Evolutionary conservation across 2,113 vertebrate species (phyloP), one percentile per base, ranked within the genome.

Genomic region (Ascaphus truei): DNA sequence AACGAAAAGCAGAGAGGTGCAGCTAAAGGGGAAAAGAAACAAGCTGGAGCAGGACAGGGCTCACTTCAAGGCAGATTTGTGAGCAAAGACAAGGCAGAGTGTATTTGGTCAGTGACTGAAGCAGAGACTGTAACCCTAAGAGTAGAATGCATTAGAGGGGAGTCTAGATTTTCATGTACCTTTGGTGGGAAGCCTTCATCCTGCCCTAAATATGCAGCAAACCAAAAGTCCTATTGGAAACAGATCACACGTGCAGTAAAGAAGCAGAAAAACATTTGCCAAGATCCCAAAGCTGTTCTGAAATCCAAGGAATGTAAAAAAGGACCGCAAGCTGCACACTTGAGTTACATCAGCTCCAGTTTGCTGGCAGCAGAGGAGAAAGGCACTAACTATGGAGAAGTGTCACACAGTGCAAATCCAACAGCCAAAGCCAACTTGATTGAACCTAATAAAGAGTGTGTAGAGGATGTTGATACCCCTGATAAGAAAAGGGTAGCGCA

Each of bases 141-240:
- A 0, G 45, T 96, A 0, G 61, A 69, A 2, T 98, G 96, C 76
- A 86, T 74, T 45, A 84, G 73, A 0, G 73, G 52, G 0, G 75
- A 56, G 15, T 65, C 37, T 0, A 52, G 51, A 22, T 87, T 93
- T 66, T 81, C 84, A 63, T 98, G 96, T 0, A 79, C 88, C 33
- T 98, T 92, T 53, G 76, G 74, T 0, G 93, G 93, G 36, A 83
- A 81, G 1, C 93, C 94, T 2, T 59, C 83, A 0, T 37, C 76
- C 0, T 98, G 96, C 68, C 72, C 84, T 0, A 77, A 85, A 30
- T 91, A 88, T 18, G 29, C 36, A 2, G 72, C 80, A 41, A 79
- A 88, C 1, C 33, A 75, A 4, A 84, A 77, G 18, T 33, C 34
- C 4, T 98, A 90, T 74, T 98, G 96, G 96, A 97, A 89, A 63